Base-by-base conservation (phyloP, 2,888 invertebrate species). In the Drosophila prostipennis region DNA sequence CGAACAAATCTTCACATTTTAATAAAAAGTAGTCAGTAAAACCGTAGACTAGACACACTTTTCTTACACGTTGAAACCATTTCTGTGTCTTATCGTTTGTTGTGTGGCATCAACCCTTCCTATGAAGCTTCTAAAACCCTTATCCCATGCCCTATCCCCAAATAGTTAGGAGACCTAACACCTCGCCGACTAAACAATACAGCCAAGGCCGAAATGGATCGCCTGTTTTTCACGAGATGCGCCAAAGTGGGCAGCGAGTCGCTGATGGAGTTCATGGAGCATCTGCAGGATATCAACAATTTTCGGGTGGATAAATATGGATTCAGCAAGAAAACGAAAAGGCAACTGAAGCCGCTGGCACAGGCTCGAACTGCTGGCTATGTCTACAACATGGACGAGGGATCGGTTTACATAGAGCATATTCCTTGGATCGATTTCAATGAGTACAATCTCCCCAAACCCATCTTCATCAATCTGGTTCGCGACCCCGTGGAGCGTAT, bases 171-270 rank as follows among this genome's bases (percentile, higher is more conserved):
- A 13, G 42, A 23, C 10, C 74, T 90, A 11, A 81, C 65, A 16
- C 72, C 89, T 1, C 48, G 77, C 14, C 60, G 59, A 14, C 65
- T 97, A 57, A 97, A 97, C 92, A 97, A 97, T 90, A 97, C 97
- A 0, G 94, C 93, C 40, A 93, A 95, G 54, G 95, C 96, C 1
- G 94, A 94, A 74, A 93, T 94, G 43, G 94, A 96, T 65, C 93
- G 96, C n/a, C 90, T 98, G 45, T 96, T 97, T 92, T 97, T 97
- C 92, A 97, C 98, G 91, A 93, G 97, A 14, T 97, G 97, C 53
- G 97, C 98, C 13, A 98, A 98, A 92, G 97, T 97, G 39, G 97
- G 97, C 71, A 96, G 96, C 57, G 97, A 97, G 92, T 96, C 97
- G 8, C 95, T 97, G 87, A 95, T 97, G 95, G 96, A 97, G 89